Base-by-base conservation (phyloP, 2,888 invertebrate genomes). In the Drosophila phalerata region DNA sequence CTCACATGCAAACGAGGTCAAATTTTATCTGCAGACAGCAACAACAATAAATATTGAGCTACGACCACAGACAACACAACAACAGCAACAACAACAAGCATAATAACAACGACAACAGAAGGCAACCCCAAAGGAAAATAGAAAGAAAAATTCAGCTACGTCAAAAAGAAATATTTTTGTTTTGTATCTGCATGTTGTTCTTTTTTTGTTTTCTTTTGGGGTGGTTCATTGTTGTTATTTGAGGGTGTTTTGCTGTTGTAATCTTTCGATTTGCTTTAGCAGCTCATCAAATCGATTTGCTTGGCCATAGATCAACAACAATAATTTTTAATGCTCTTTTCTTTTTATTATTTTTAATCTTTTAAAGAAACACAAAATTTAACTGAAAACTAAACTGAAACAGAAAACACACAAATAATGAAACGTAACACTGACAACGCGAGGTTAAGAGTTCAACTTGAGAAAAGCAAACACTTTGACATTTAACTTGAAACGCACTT, bases 1-100 rank as follows among this genome's bases (percentile, higher is more conserved):
- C 74, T 73, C 71, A 75, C 77, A 70, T 77, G 69, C 34, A 73
- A 91, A 91, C 90, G 91, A 91, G 91, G 90, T 91, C 90, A 91
- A 85, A 82, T 83, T 53, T 71, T 86, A 84, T 86, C 88, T 84
- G 70, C 73, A 88, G 85, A 87, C 85, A 60, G 52, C 53, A 72
- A 88, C 78, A 88, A 83, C 66, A 78, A 87, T 86, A 84, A 84
- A 77, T 81, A 70, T 49, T 62, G 61, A 56, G 51, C 70, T 56
- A 53, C 62, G 81, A 52, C 69, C 73, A 78, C 78, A 77, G 88
- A 76, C 88, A 86, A 85, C 88, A 81, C 66, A 69, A 9, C 32
- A 51, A 30, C 55, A 58, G 19, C 47, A 63, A 40, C 63, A 63
- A 40, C 63, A 65, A 40, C 22, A 66, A 64, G 11, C 28, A 19